Conservation (phyloP, 1,140 invertebrate genomes). For the Hirudo medicinalis region DNA sequence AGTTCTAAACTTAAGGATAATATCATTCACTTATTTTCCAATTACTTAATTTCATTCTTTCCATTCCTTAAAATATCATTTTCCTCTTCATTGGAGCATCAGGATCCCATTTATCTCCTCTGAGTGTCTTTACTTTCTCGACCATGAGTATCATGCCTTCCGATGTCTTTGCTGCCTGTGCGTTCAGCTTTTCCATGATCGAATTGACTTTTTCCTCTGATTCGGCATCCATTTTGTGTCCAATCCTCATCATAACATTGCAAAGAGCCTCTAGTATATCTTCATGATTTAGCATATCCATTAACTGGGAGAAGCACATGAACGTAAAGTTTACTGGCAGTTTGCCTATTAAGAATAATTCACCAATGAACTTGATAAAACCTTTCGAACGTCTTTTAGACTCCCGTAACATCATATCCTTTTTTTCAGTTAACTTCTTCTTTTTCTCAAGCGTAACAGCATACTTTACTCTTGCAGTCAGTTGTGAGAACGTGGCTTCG, state of each 20-base stretch:
- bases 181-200: no score
- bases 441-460: conserved; percentile 19
- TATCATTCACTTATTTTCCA: no score
- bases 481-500: conserved; percentile 38
- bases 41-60: no score
- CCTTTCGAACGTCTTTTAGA: conserved; percentile 68
- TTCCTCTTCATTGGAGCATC: no score
- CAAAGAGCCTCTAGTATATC: conserved; percentile 85
- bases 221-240: conserved; percentile 61
- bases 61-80: no score
- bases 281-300: conserved; percentile 58
- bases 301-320: conserved; percentile 62
- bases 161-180: neutral
- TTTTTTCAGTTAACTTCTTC: conserved; percentile 33
- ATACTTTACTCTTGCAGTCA: no score
- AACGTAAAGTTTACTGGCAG: conserved; percentile 76
- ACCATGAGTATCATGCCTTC: conserved; percentile 78
- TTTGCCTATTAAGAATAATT: conserved; percentile 82
- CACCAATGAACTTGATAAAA: conserved; percentile 73
- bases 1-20: no score
- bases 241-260: conserved; percentile 75
- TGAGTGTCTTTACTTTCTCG: conserved; percentile 81
- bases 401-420: conserved; percentile 55
- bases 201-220: neutral
- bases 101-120: conserved; percentile 52